Percentiles rank a stretch among this genome's conserved stretches.
Conservation (phyloP, 2,113 vertebrate genomes). For the Stomatorhinus ivindoensis region DNA sequence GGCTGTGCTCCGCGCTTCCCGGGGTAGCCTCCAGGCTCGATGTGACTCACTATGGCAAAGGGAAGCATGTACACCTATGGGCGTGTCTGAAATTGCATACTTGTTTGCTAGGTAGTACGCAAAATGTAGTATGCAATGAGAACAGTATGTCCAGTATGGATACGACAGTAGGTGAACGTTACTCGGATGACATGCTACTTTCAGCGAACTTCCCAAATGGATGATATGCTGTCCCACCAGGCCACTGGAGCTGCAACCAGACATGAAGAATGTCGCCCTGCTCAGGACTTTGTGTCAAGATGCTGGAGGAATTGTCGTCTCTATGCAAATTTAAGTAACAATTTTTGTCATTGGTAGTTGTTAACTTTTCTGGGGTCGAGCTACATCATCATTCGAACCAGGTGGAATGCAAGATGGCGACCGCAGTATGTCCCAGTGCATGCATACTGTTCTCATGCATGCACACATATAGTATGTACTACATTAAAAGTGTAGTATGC, state of each 20-base stretch:
- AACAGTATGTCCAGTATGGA: background rate
- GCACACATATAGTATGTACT: background rate
- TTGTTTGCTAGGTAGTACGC: background rate
- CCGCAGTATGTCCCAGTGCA: background rate
- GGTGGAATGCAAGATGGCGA: background rate
- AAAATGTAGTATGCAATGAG: background rate
- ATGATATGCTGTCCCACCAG: background rate
- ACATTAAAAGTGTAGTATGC: background rate
- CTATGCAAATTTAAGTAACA: background rate
- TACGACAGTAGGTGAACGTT: background rate
- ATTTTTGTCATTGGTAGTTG: background rate
- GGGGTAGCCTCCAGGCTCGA: background rate
- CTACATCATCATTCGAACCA: background rate
- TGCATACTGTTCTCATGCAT: background rate
- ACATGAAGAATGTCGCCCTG: background rate
- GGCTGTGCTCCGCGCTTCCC: background rate
- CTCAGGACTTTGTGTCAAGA: background rate
- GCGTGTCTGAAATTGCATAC: background rate
- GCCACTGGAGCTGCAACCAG: background rate
- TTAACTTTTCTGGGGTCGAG: background rate
- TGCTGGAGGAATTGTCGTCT: background rate
- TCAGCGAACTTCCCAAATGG: background rate
- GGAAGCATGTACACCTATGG: background rate
- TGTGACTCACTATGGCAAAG: background rate
- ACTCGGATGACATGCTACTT: background rate